These are phyloP conservation scores for Desmodus rotundus DNA, from an alignment of 2,113 vertebrate species.

Conservation along the genomic window DNA sequence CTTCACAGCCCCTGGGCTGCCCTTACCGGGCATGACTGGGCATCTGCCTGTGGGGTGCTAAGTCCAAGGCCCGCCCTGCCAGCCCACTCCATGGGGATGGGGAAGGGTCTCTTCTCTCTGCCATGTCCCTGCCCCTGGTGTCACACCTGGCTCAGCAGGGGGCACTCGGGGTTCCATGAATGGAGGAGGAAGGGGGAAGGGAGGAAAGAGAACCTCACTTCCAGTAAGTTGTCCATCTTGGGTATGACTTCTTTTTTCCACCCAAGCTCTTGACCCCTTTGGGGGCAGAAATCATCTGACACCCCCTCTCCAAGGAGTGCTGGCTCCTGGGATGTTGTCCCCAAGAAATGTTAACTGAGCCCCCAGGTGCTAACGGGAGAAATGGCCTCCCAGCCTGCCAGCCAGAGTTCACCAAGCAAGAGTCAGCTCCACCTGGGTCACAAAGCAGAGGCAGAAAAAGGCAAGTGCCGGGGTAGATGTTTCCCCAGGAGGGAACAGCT, in stretches of 20 bases:
- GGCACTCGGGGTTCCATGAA: neutral
- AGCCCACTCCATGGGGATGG: rapidly evolving
- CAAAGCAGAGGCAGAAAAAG: neutral
- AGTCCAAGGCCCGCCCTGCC: neutral
- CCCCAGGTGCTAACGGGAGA: neutral
- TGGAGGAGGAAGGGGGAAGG: rapidly evolving
- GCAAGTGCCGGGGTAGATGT: neutral
- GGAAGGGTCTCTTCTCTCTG: rapidly evolving
- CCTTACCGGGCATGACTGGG: neutral
- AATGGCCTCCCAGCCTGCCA: rapidly evolving
- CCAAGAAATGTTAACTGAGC: neutral
- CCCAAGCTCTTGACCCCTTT: neutral
- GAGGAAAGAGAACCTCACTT: neutral
- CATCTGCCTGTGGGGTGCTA: rapidly evolving
- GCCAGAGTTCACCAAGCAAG: neutral
- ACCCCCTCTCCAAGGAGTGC: rapidly evolving
- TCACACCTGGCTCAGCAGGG: too few relatives aligned
- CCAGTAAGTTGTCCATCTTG: rapidly evolving
- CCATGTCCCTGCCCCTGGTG: neutral
- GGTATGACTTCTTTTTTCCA: neutral
- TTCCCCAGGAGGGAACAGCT: constrained; percentile 8
- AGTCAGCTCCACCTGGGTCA: neutral
- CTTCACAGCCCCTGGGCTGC: neutral
- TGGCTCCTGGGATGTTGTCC: neutral
- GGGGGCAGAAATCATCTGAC: neutral